Conservation (phyloP, 35 echinoderm and acorn worm genomes). For the Stichopus chloronotus region DNA sequence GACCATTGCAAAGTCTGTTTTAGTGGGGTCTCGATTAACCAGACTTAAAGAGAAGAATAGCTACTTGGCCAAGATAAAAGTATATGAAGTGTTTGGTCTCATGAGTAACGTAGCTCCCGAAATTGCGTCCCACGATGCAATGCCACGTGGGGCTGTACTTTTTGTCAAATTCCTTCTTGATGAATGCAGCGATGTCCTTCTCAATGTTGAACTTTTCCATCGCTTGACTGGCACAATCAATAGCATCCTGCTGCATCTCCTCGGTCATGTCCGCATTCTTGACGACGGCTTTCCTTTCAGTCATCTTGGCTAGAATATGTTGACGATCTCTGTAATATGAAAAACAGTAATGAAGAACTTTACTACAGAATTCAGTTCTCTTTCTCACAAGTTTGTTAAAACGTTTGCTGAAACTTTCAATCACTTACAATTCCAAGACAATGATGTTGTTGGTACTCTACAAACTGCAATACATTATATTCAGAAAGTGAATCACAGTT, state of each 20-base stretch:
- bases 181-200: slow-evolving; percentile 94
- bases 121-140: slow-evolving; percentile 97
- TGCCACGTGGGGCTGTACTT: slow-evolving; percentile 99
- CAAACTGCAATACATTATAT: too few species aligned
- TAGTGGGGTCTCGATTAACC: slow-evolving; percentile 40
- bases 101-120: slow-evolving; percentile 98
- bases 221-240: slow-evolving; percentile 86
- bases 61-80: slow-evolving; percentile 95
- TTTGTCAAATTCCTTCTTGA: slow-evolving; percentile 99
- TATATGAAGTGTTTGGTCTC: slow-evolving; percentile 99
- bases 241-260: slow-evolving; percentile 93
- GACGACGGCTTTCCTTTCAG: slow-evolving; percentile 95
- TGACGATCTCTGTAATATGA: too few species aligned
- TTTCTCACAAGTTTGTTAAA: too few species aligned
- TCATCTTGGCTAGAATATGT: slow-evolving; percentile 62
- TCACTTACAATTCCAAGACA: too few species aligned
- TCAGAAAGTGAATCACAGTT: too few species aligned
- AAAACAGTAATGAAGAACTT: too few species aligned
- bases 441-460: too few species aligned
- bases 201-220: slow-evolving; percentile 99
- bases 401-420: too few species aligned
- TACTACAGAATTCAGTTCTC: too few species aligned
- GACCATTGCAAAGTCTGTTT: not conserved
- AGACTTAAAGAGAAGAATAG: slow-evolving; percentile 93
- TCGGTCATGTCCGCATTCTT: slow-evolving; percentile 99